Conservation (phyloP, 2,797 vertebrate species). For the Apogon talboti region DNA sequence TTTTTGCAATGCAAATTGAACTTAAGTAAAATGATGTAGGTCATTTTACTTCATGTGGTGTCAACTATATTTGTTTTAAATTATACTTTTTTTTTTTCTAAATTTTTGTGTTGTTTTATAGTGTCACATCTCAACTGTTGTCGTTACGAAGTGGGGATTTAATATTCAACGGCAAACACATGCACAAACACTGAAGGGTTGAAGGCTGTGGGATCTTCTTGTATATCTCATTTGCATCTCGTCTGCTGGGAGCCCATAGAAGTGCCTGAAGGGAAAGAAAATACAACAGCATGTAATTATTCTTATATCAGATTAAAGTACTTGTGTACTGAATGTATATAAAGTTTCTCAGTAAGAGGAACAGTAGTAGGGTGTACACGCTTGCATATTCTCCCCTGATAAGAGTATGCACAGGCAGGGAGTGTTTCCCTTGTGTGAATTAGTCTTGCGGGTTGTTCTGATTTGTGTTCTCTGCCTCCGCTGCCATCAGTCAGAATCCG, state of each 20-base stretch:
- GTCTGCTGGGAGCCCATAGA: background rate
- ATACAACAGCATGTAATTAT: background rate
- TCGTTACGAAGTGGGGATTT: background rate
- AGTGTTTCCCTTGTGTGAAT: slow-evolving; percentile 2
- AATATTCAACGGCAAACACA: slow-evolving; percentile 5
- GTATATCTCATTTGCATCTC: background rate
- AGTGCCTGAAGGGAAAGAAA: slow-evolving; percentile 35
- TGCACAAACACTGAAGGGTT: background rate
- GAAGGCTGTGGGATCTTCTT: background rate
- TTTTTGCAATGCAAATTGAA: slow-evolving; percentile 22
- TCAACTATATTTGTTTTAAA: slow-evolving; percentile 33
- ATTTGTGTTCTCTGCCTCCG: slow-evolving; percentile 19
- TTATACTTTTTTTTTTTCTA: slow-evolving; percentile 8
- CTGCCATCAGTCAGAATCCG: slow-evolving; percentile 38
- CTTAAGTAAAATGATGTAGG: slow-evolving; percentile 7
- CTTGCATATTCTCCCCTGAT: background rate
- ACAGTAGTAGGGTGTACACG: background rate
- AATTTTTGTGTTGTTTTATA: slow-evolving; percentile 7
- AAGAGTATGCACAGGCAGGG: slow-evolving; percentile 1
- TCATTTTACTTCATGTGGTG: slow-evolving; percentile 2
- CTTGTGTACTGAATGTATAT: slow-evolving; percentile 7
- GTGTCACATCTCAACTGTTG: background rate
- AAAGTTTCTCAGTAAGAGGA: background rate
- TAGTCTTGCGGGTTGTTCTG: slow-evolving; percentile 25
- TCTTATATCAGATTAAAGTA: background rate